Base-by-base conservation (phyloP, 2,797 vertebrate genomes). In the Molossus alvarezi region DNA sequence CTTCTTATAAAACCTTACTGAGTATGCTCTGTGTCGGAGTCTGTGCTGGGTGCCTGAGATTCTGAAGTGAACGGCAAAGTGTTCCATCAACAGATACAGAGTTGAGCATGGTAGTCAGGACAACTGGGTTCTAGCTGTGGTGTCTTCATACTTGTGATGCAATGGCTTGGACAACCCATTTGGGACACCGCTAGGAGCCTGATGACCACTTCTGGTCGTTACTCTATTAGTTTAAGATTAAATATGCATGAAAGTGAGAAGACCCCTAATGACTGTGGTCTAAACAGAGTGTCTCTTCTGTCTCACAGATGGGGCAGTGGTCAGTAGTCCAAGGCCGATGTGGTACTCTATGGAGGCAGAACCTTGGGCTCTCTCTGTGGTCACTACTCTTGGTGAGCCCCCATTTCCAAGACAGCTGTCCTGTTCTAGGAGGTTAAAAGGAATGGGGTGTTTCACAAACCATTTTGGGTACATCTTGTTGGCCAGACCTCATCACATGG, bases 361-460 rank as follows among this genome's bases (percentile, higher is more conserved):
- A 37, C 11, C 45, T 10, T 15, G 3, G 45, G 8, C 45, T 20
- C 33, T 10, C 17, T 51, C 48, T 1, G 0, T 2, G 69, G 20
- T 14, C 27, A 5, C 13, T 11, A 1, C 17, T 48, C 3, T n/a
- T 3, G 12, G 1, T 1, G 11, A 0, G 13, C 37, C 3, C 33
- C 55, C 27, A 4, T 57, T 60, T 51, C 86, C 51, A 64, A 84
- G 6, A 71, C 15, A 25, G 5, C 37, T 11, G 1, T 51, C 53
- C 9, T 33, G 1, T 4, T 27, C 48, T 12, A 25, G 23, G 5
- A 6, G 17, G 15, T 33, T 25, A 53, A 45, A 17, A 41, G 15
- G 53, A 51, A 23, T 0, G 8, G 12, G 18, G 37, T 12, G 57
- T 71, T n/a, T 64, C 79, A 45, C 17, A 57, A 64, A 57, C 21